Evolutionary conservation across 2,113 vertebrate species (phyloP).

Genomic region (Bambusicola thoracicus): DNA sequence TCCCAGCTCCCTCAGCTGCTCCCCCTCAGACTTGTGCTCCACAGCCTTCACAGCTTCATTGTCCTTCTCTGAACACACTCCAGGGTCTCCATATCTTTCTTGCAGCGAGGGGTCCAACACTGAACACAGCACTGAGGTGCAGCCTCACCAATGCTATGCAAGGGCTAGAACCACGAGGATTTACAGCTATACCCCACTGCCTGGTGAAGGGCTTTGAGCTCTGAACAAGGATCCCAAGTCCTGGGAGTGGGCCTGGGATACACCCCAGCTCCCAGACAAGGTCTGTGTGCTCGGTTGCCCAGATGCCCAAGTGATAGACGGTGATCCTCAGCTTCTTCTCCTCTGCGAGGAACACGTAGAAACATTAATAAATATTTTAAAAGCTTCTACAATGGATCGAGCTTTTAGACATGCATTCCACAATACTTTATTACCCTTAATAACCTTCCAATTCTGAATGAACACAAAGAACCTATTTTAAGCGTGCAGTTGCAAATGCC

Average conservation of each 20-base stretch:
- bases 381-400: background rate
- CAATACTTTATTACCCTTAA: background rate
- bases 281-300: background rate
- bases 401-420: background rate
- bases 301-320: background rate
- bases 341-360: background rate
- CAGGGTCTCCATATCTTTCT: too few relatives aligned
- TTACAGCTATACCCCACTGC: rapidly evolving
- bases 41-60: too few relatives aligned
- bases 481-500: background rate
- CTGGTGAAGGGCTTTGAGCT: background rate
- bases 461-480: constrained; percentile 2
- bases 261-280: background rate
- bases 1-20: too few relatives aligned
- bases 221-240: background rate
- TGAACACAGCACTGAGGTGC: too few relatives aligned
- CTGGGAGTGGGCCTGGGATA: background rate
- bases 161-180: background rate
- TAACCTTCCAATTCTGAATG: constrained; percentile 15
- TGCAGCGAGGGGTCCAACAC: too few relatives aligned
- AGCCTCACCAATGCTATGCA: too few relatives aligned
- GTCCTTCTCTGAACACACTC: too few relatives aligned
- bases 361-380: constrained; percentile 39
- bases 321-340: constrained; percentile 7
- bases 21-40: too few relatives aligned